Evolutionary conservation across 2,113 vertebrate species (phyloP).

Genomic region (Henicopernis longicauda): DNA sequence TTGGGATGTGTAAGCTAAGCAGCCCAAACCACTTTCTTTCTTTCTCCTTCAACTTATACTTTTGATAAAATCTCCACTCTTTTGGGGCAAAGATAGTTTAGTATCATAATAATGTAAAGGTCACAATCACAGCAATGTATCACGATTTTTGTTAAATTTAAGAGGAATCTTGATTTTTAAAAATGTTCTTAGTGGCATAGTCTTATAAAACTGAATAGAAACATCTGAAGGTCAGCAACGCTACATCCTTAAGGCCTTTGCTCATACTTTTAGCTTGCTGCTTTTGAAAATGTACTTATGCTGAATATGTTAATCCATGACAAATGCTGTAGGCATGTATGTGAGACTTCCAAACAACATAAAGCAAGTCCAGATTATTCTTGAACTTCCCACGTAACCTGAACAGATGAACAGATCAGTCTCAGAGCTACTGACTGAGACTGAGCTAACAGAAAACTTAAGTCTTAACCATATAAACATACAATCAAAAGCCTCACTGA

Average conservation of each 20-base stretch:
- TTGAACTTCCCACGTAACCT: not conserved
- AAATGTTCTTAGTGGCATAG: not conserved
- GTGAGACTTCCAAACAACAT: not conserved
- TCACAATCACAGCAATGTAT: not conserved
- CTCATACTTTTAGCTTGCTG: not conserved
- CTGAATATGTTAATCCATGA: not conserved
- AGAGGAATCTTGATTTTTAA: not conserved
- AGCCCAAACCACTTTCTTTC: not conserved
- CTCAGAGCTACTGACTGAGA: not conserved
- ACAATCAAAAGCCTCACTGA: not conserved
- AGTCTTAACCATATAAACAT: not conserved
- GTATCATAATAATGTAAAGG: not conserved
- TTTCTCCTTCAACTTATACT: not conserved
- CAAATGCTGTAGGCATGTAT: not conserved
- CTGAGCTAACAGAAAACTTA: not conserved
- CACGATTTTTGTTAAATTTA: not conserved
- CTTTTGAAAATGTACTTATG: not conserved
- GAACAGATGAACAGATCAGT: not conserved
- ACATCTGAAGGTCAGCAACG: not conserved
- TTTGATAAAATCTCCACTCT: not conserved
- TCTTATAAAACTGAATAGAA: not conserved
- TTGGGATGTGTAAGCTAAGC: not conserved
- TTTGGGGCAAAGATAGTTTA: not conserved
- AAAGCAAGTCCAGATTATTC: not conserved
- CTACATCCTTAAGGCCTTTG: not conserved